A percentile compares a stretch with the other conserved stretches of the same genome.
Evolutionary conservation across 2,888 invertebrate genomes (phyloP).

Genomic region (Odontomyia ornata): DNA sequence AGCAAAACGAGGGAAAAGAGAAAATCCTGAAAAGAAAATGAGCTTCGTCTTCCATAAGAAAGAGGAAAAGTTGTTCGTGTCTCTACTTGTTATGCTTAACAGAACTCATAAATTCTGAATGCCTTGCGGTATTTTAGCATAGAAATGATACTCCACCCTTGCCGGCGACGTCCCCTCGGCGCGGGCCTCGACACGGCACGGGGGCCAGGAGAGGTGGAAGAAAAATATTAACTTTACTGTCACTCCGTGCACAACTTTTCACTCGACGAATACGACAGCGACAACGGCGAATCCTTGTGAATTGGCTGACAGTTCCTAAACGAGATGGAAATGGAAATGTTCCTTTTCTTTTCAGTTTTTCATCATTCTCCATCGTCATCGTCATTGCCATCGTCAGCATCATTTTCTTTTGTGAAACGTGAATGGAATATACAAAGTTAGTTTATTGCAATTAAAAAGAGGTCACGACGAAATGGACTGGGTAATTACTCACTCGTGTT

Average conservation of each 20-base stretch:
- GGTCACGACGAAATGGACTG: conserved; percentile 27
- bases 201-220: conserved; percentile 33
- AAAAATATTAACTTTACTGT: conserved; percentile 45
- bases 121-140: conserved; percentile 44
- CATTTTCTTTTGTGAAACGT: conserved; percentile 38
- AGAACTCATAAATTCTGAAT: conserved; percentile 45
- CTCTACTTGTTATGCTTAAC: conserved; percentile 44
- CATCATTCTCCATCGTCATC: conserved; percentile 37
- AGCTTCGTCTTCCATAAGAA: conserved; percentile 38
- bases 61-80: conserved; percentile 44
- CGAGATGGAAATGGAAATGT: conserved; percentile 45
- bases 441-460: conserved; percentile 41
- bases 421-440: conserved; percentile 40
- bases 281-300: conserved; percentile 39
- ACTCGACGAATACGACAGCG: conserved; percentile 35
- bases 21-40: conserved; percentile 42
- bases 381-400: conserved; percentile 32
- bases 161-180: background rate
- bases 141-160: conserved; percentile 38
- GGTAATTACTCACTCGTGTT: conserved; percentile 25
- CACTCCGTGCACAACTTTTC: conserved; percentile 43
- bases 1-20: background rate
- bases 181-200: background rate
- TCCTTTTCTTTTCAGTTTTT: conserved; percentile 41
- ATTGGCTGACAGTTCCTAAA: conserved; percentile 44